Evolutionary conservation across 2,113 vertebrate species (phyloP).

Genomic region (Lophotis ruficrista): DNA sequence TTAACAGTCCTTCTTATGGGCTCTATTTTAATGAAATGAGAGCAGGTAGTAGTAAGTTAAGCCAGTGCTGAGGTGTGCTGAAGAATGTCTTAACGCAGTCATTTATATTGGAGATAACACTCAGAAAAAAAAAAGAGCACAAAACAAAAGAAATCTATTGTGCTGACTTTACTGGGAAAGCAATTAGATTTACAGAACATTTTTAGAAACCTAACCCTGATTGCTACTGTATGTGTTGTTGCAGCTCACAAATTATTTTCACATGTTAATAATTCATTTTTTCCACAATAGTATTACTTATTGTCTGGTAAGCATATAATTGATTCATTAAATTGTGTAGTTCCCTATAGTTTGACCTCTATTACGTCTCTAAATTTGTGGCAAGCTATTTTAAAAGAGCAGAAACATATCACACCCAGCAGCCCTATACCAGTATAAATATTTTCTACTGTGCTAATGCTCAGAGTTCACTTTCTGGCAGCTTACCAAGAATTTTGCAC

Average conservation of each 20-base stretch:
- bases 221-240: conserved; percentile 10
- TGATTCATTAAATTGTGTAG: conserved; percentile 46
- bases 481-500: conserved; percentile 62
- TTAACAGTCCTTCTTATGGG: background rate
- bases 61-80: background rate
- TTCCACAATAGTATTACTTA: conserved; percentile 6
- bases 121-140: background rate
- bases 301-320: conserved; percentile 2
- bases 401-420: conserved; percentile 38
- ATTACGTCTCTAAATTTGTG: conserved; percentile 23
- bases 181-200: background rate
- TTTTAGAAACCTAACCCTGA: conserved; percentile 17
- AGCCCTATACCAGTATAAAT: conserved; percentile 60
- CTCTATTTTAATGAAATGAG: background rate
- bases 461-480: conserved; percentile 64
- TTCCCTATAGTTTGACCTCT: conserved; percentile 47
- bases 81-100: background rate
- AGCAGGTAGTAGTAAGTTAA: background rate
- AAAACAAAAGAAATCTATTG: background rate
- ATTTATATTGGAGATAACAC: background rate
- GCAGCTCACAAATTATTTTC: conserved; percentile 42
- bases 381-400: conserved; percentile 67
- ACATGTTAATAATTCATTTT: conserved; percentile 46
- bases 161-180: background rate
- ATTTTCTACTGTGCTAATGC: conserved; percentile 67